A percentile compares a stretch with the other conserved stretches of the same genome.
phyloP scores from a whole-genome alignment of 2,888 invertebrate genomes.

The Platypus cylindrus region DNA sequence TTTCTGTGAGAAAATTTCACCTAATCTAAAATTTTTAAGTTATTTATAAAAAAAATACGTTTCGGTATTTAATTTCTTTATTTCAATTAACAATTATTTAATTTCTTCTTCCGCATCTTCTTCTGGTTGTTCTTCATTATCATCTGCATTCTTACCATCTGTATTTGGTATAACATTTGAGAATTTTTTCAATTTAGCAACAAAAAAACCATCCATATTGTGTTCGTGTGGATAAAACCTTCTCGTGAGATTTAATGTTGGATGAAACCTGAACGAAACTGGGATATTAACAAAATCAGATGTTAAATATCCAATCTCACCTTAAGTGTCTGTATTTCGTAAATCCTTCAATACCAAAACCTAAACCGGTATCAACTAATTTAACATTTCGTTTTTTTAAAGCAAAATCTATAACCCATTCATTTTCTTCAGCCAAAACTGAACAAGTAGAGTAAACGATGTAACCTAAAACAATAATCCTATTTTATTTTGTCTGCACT shows the following conservation, averaged over 20 bases:
- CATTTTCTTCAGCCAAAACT: slow-evolving; percentile 95
- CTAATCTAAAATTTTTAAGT: no score
- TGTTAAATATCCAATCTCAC: slow-evolving; percentile 3
- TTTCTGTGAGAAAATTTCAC: no score
- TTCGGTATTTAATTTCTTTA: no score
- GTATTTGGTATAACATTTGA: slow-evolving; percentile 51
- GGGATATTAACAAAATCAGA: neutral
- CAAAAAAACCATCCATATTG: slow-evolving; percentile 99
- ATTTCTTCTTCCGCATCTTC: slow-evolving; percentile 22
- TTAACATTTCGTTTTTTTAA: slow-evolving; percentile 88
- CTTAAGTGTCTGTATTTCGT: slow-evolving; percentile 71
- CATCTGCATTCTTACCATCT: no score
- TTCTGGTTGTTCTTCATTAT: slow-evolving; percentile 36
- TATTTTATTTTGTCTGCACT: neutral
- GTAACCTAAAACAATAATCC: slow-evolving; percentile 46
- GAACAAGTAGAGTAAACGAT: slow-evolving; percentile 99
- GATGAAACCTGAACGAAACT: slow-evolving; percentile 52
- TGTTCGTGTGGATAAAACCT: slow-evolving; percentile 96
- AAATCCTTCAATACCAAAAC: slow-evolving; percentile 94
- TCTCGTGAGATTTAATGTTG: slow-evolving; percentile 72
- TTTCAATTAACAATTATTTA: slow-evolving; percentile 3
- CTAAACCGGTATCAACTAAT: slow-evolving; percentile 82
- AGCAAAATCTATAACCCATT: slow-evolving; percentile 92
- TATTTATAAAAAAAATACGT: no score
- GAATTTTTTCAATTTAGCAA: slow-evolving; percentile 95